Evolutionary conservation across 2,888 invertebrate genomes (phyloP).

Genomic region (Eutolmus rufibarbis): DNA sequence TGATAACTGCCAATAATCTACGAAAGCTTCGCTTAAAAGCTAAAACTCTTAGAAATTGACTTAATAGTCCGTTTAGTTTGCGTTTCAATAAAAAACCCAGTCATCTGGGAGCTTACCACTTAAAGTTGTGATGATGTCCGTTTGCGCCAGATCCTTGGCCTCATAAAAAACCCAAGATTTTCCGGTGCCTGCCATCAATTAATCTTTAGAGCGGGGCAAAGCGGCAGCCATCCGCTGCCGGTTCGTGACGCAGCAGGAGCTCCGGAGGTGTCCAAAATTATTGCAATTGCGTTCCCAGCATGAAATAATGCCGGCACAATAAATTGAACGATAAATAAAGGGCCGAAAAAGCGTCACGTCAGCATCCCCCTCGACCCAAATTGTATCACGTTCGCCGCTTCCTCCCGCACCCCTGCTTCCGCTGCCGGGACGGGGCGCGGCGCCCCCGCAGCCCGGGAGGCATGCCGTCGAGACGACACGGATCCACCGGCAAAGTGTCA

Average conservation of each 20-base stretch:
- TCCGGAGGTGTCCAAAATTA: slow-evolving; percentile 15
- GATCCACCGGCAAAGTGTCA: slow-evolving; percentile 6
- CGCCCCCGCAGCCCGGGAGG: neutral
- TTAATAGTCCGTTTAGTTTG: too few relatives aligned
- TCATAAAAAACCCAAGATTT: neutral
- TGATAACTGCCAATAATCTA: too few relatives aligned
- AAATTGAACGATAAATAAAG: slow-evolving; percentile 38
- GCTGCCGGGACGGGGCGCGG: neutral
- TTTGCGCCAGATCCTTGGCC: neutral
- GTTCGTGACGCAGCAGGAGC: neutral
- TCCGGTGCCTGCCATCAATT: neutral
- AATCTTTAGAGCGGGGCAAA: neutral
- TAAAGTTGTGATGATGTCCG: neutral
- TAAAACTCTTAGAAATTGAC: too few relatives aligned
- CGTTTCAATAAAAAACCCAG: too few relatives aligned
- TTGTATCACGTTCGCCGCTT: slow-evolving; percentile 1
- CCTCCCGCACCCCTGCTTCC: neutral
- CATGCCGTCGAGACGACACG: neutral
- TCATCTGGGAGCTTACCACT: too few relatives aligned
- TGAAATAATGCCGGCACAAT: slow-evolving; percentile 27
- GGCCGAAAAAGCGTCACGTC: slow-evolving; percentile 21
- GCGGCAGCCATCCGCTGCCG: neutral
- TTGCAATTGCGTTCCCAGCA: slow-evolving; percentile 33
- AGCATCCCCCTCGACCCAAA: neutral
- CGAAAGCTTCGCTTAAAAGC: too few relatives aligned